phyloP scores from a whole-genome alignment of 2,113 vertebrate species.

The Gadus chalcogrammus region DNA sequence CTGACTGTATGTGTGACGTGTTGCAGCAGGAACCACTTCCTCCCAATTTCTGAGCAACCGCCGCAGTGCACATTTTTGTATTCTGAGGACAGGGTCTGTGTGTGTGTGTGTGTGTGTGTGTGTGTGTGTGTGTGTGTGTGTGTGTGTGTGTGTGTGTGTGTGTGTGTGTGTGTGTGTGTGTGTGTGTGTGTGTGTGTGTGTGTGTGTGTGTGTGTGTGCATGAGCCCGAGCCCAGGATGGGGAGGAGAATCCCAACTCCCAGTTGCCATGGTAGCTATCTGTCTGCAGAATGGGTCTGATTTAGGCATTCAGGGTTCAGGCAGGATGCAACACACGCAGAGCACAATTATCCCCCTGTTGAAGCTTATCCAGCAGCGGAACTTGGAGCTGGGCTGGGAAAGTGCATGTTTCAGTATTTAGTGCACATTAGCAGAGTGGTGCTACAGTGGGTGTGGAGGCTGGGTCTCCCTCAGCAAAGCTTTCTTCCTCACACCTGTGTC shows the following conservation, averaged over 20 bases:
- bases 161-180: slow-evolving; percentile 9
- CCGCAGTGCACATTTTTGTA: slow-evolving; percentile 24
- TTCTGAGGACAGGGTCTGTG: slow-evolving; percentile 35
- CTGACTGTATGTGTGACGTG: slow-evolving; percentile 2
- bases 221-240: slow-evolving; percentile 26
- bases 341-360: slow-evolving; percentile 63
- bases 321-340: slow-evolving; percentile 28
- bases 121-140: slow-evolving; percentile 30
- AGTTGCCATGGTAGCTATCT: slow-evolving; percentile 72
- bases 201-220: not conserved
- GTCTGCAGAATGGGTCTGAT: slow-evolving; percentile 71
- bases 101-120: not conserved
- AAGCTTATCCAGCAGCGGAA: slow-evolving; percentile 51
- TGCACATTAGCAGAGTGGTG: too few species aligned
- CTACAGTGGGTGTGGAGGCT: not conserved
- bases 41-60: slow-evolving; percentile 44
- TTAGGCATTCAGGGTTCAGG: slow-evolving; percentile 61
- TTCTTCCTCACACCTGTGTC: too few species aligned
- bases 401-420: slow-evolving; percentile 22
- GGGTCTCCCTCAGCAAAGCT: too few species aligned
- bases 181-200: slow-evolving; percentile 34
- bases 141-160: not conserved
- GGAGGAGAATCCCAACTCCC: slow-evolving; percentile 59
- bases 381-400: slow-evolving; percentile 38
- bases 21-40: slow-evolving; percentile 51